A percentile compares a stretch with the other conserved stretches of the same genome.
These are phyloP conservation scores for Falcaria lacertinaria DNA, from an alignment of 2,888 invertebrate genomes.

Conservation along the genomic window DNA sequence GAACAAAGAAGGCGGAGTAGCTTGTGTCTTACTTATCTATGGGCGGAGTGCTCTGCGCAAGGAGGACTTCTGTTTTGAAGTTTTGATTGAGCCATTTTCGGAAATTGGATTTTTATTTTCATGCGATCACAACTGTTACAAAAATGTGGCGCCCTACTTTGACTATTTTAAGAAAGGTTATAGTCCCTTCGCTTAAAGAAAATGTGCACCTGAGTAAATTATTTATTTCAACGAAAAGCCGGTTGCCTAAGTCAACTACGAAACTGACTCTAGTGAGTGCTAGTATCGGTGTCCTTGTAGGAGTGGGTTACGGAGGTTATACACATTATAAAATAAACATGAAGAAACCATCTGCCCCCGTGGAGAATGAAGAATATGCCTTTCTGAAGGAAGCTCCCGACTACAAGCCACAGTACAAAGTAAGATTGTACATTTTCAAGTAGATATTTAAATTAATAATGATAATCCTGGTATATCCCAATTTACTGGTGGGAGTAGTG, in stretches of 20 bases:
- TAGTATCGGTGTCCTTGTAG: conserved; percentile 77
- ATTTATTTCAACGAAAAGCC: conserved; percentile 56
- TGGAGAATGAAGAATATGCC: conserved; percentile 60
- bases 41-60: too few species aligned
- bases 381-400: conserved; percentile 69
- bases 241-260: conserved; percentile 53
- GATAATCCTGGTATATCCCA: too few species aligned
- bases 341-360: conserved; percentile 38
- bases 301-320: conserved; percentile 77
- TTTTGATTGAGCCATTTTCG: too few species aligned
- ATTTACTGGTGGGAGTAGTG: too few species aligned
- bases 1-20: too few species aligned
- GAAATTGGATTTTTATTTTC: not conserved
- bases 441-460: too few species aligned
- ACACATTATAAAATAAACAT: conserved; percentile 70
- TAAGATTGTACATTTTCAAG: conserved; percentile 29
- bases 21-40: too few species aligned
- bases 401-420: conserved; percentile 74
- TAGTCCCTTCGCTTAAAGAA: conserved; percentile 50
- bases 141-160: conserved; percentile 66
- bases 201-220: conserved; percentile 42
- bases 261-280: conserved; percentile 80
- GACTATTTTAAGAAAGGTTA: conserved; percentile 50
- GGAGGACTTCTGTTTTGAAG: too few species aligned
- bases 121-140: conserved; percentile 6